phyloP scores from a whole-genome alignment of 2,888 invertebrate species.

The Leptinotarsa rubiginosa region DNA sequence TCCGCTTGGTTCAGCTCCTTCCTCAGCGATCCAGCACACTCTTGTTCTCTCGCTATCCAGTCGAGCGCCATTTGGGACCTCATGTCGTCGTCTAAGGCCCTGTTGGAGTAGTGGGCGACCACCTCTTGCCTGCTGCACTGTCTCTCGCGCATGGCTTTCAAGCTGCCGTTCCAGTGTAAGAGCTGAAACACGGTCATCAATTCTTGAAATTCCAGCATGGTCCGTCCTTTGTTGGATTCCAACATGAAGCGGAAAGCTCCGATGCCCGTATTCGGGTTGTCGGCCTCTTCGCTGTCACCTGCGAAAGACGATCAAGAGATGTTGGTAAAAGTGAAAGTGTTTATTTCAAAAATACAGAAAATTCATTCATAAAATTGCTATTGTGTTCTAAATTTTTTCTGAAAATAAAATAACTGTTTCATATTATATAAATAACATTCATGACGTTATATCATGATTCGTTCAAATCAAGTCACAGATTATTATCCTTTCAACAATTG shows the following conservation, averaged over 20 bases:
- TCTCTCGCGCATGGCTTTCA: constrained; percentile 94
- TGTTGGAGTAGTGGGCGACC: constrained; percentile 92
- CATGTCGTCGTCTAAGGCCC: constrained; percentile 95
- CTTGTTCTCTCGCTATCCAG: constrained; percentile 89
- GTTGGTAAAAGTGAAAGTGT: too few relatives aligned
- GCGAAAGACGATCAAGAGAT: too few relatives aligned
- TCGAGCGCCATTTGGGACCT: constrained; percentile 95
- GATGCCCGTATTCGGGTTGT: constrained; percentile 78
- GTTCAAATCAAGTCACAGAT: too few relatives aligned
- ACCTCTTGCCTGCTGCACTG: constrained; percentile 95
- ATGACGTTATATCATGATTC: too few relatives aligned
- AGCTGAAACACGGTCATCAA: constrained; percentile 98
- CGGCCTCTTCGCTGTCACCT: constrained; percentile 71
- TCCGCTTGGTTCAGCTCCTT: constrained; percentile 87
- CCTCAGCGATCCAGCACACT: constrained; percentile 80
- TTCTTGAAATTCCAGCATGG: constrained; percentile 96
- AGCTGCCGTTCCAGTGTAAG: constrained; percentile 96
- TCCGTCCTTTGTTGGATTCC: constrained; percentile 87
- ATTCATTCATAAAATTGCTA: too few relatives aligned
- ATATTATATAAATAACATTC: too few relatives aligned
- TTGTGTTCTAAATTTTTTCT: too few relatives aligned
- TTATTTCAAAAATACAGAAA: too few relatives aligned
- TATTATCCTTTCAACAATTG: too few relatives aligned
- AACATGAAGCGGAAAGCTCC: constrained; percentile 82
- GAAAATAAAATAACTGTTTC: too few relatives aligned